Base-by-base conservation (phyloP, 2,113 vertebrate species). In the Ardeotis arabs region DNA sequence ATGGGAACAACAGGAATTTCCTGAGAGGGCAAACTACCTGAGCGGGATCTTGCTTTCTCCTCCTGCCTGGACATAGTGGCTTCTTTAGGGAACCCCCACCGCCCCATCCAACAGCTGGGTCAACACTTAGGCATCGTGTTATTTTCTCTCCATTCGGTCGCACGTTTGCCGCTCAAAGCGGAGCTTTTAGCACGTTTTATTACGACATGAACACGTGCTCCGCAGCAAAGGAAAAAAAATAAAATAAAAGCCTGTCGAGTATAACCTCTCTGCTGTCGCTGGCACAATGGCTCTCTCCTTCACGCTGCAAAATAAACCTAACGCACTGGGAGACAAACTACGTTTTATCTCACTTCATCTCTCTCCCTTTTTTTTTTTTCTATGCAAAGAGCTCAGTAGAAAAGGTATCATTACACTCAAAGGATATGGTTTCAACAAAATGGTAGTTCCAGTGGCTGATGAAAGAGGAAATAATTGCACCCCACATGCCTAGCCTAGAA, bases 361-460 rank as follows among this genome's bases (percentile, higher is more conserved):
- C 14, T 24, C 7, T 45, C 31, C 7, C 18, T 28, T 39, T 10
- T 41, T 41, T 39, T 39, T 41, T 63, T 76, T 87, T 63, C 82
- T 45, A 41, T 23, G 73, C 66, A 58, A 50, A 75, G 41, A 74
- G 45, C 66, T 91, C 67, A 8, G 75, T 88, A 74, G 73, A 58
- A 88, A 89, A 93, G 85, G 67, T 70, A 96, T 95, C 89, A 81
- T 91, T 95, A 92, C 92, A 56, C 82, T 76, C 72, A 72, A 75
- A 90, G 93, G 90, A 86, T 97, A 93, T 29, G 78, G 88, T 97
- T 97, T 97, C 96, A 91, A 74, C 88, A 94, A 96, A 97, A 96
- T 93, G 93, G 80, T 95, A 95, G 92, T 94, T 97, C 92, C 96
- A 97, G 92, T 86, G 89, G 84, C 73, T 96, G 96, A 90, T 96